Evolutionary conservation across 2,797 vertebrate genomes (phyloP), one percentile per base, ranked within the genome.

Genomic region (Dromococcyx pavoninus): DNA sequence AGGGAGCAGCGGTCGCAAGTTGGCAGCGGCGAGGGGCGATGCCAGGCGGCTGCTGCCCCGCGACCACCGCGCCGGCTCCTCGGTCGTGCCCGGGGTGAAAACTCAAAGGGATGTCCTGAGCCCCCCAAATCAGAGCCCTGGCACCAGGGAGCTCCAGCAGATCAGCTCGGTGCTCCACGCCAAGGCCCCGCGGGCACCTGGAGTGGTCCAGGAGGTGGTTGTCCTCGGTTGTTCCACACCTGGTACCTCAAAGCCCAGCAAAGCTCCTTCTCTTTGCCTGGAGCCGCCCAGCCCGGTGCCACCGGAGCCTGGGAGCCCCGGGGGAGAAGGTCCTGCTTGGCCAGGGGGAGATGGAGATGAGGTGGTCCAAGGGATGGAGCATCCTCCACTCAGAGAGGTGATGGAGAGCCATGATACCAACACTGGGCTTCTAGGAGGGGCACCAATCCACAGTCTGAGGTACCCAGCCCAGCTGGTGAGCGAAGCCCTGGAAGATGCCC

Each of bases 401-500:
- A 51, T 1, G 1, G 74, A 80, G 27, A 4, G 16, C 32, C n/a
- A 2, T 2, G 12, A 8, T 2, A n/a, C 3, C 50, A 7, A 12
- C 0, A 2, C 3, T 2, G 58, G 72, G n/a, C 28, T 84, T n/a
- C 80, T 8, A 0, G 76, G 9, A 6, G 4, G 5, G 1, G 11
- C 0, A 0, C 33, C 56, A 6, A 0, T 25, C 77, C 24, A 1
- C 32, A n/a, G 51, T 4, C 44, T 79, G 50, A 79, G 8, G 66
- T 94, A 70, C 57, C 95, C 95, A 0, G 66, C 82, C 30, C 94
- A 13, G 44, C 56, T 97, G 93, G 93, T 96, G 51, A 94, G 82
- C 0, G 87, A 91, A 65, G 93, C 44, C 0, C 74, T 94, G 70
- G 90, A 95, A 64, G 89, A 81, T 0, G 92, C 94, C 0, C 88